Percentiles rank a stretch among this genome's conserved stretches.
Evolutionary conservation across 2,797 vertebrate genomes (phyloP).

Genomic region (Enteromius fasciolatus): DNA sequence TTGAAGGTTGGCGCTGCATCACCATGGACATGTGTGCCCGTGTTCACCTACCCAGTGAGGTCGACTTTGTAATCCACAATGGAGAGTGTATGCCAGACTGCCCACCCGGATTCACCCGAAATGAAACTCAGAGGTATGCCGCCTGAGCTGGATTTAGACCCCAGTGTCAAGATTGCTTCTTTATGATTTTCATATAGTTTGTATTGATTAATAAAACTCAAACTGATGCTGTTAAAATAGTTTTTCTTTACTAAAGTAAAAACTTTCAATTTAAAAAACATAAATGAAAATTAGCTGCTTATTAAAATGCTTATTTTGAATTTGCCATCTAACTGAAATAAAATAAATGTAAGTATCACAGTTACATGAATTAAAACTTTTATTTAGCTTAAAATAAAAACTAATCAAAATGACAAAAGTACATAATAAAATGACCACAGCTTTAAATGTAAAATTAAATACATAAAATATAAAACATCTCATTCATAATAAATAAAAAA

Average conservation of each 20-base stretch:
- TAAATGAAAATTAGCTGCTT: background rate
- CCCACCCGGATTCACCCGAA: slow-evolving; percentile 92
- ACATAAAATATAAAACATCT: background rate
- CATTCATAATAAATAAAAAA: background rate
- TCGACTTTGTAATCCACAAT: slow-evolving; percentile 89
- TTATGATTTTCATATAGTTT: background rate
- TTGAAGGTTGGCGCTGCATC: slow-evolving; percentile 97
- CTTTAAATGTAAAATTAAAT: background rate
- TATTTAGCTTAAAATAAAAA: background rate
- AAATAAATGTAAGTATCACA: background rate
- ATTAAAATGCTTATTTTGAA: background rate
- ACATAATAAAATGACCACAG: background rate
- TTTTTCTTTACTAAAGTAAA: background rate
- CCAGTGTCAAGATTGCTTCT: background rate
- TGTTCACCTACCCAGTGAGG: slow-evolving; percentile 80
- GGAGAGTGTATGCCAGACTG: slow-evolving; percentile 94
- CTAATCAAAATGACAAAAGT: background rate
- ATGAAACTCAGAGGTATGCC: slow-evolving; percentile 86
- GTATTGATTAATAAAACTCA: background rate
- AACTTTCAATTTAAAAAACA: background rate
- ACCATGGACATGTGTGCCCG: slow-evolving; percentile 88
- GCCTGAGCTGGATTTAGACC: background rate
- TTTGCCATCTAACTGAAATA: background rate
- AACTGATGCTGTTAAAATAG: background rate
- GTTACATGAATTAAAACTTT: background rate